Evolutionary conservation across 2,888 invertebrate genomes (phyloP), one percentile per base, ranked within the genome.

Genomic region (Phengaris alcon): DNA sequence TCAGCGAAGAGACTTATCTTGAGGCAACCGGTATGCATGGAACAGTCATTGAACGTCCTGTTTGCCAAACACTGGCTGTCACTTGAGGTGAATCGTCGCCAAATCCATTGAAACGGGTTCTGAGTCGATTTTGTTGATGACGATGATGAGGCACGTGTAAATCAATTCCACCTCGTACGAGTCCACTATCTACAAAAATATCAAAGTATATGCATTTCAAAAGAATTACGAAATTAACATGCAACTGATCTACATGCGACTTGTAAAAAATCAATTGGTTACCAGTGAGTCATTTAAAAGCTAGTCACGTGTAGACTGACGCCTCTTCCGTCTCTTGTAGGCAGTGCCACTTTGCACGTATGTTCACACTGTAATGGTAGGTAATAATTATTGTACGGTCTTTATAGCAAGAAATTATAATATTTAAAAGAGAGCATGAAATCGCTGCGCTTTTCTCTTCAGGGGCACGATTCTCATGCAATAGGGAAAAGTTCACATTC

Each of bases 181-280:
- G 64, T 64, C 35, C 64, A 64, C 64, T 64, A 22, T 70, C n/a
- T 48, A 52, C 13, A 54, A 13, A 22, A 72, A 54, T 72, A 52
- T 52, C 72, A 13, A 72, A 69, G 68, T 46, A n/a, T 70, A 12
- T 70, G 52, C 35, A 72, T 52, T 72, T 52, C 35, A 72, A 72
- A 72, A 52, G 22, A 52, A 72, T 72, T 72, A 72, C 72, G 72
- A 54, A 72, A 72, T 52, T 52, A 52, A 72, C 35, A 72, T 72
- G 72, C 54, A 52, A 72, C 72, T 72, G 72, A 72, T 72, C 35
- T 72, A 72, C 52, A 72, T 72, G 35, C 22, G 15, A 72, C 54
- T 52, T 54, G 54, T 54, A 35, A 22, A 35, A 54, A 72, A 35
- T 54, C 72, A 44, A 72, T 22, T 54, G 52, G 72, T 48, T 51